Conservation (phyloP, 1,140 invertebrate genomes). For the Galleria mellonella region DNA sequence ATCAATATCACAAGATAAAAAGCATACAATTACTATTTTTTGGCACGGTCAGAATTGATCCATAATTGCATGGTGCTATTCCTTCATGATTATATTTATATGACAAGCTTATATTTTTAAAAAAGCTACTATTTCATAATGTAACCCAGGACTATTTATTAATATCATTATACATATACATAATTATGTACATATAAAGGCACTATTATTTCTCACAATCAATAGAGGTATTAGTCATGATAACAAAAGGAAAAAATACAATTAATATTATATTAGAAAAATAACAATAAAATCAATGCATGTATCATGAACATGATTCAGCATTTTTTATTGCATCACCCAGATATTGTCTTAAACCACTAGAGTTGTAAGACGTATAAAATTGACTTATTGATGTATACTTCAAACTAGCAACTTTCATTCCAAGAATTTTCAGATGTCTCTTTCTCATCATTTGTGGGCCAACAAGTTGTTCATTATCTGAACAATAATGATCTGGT, state of each 20-base stretch:
- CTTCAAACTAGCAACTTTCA: slow-evolving; percentile 78
- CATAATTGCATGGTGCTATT: no score
- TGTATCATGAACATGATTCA: slow-evolving; percentile 14
- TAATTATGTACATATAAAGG: no score
- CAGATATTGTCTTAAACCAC: slow-evolving; percentile 39
- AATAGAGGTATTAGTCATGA: no score
- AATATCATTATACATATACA: no score
- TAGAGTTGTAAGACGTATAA: slow-evolving; percentile 41
- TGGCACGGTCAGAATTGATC: no score
- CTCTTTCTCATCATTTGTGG: slow-evolving; percentile 78
- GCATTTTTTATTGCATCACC: slow-evolving; percentile 27
- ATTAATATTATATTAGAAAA: neutral
- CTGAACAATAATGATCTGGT: slow-evolving; percentile 79
- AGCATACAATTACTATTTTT: neutral
- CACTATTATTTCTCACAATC: no score
- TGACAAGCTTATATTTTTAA: no score
- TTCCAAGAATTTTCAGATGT: slow-evolving; percentile 78
- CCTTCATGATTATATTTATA: no score
- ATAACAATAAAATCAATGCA: neutral
- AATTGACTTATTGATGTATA: slow-evolving; percentile 73
- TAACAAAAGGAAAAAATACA: neutral
- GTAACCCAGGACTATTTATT: no score
- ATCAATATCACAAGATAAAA: neutral
- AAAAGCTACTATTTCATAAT: no score
- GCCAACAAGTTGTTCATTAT: slow-evolving; percentile 75